Evolutionary conservation across 2,113 vertebrate species (phyloP).

Genomic region (Austrofundulus limnaeus): DNA sequence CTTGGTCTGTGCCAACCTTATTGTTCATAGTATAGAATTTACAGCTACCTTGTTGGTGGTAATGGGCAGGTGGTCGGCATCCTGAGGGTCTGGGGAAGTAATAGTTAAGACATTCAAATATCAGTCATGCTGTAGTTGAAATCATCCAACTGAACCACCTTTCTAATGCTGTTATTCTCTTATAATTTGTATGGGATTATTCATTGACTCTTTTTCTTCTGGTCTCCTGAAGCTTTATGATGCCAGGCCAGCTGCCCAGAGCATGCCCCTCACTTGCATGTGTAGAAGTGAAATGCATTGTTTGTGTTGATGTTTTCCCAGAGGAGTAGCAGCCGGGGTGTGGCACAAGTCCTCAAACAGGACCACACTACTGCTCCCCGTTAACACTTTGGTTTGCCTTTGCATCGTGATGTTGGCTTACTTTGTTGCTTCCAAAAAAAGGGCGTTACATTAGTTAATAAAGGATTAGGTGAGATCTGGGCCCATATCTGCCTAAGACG

Average conservation of each 20-base stretch:
- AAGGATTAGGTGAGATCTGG: neutral
- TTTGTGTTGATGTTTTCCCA: conserved; percentile 80
- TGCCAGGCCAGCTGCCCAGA: conserved; percentile 83
- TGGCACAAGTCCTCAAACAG: conserved; percentile 81
- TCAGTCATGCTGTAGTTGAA: conserved; percentile 2
- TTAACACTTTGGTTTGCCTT: conserved; percentile 31
- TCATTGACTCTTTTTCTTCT: neutral
- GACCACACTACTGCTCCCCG: conserved; percentile 58
- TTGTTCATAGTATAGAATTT: conserved; percentile 97
- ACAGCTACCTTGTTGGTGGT: conserved; percentile 80
- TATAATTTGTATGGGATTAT: too few relatives aligned
- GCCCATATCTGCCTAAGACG: neutral
- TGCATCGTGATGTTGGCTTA: conserved; percentile 46
- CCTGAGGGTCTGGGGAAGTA: conserved; percentile 76
- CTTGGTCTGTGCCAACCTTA: conserved; percentile 99
- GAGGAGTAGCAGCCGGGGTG: conserved; percentile 81
- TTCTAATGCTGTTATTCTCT: conserved; percentile 36
- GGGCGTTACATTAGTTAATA: too few relatives aligned
- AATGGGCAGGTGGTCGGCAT: conserved; percentile 81
- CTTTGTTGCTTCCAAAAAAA: conserved; percentile 6
- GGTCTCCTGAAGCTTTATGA: conserved; percentile 83
- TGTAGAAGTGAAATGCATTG: conserved; percentile 85
- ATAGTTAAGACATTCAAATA: neutral
- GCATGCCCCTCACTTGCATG: conserved; percentile 96
- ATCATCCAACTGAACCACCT: conserved; percentile 20